Base-by-base conservation (phyloP, 2,888 invertebrate genomes). In the Cheilosia vernalis region DNA sequence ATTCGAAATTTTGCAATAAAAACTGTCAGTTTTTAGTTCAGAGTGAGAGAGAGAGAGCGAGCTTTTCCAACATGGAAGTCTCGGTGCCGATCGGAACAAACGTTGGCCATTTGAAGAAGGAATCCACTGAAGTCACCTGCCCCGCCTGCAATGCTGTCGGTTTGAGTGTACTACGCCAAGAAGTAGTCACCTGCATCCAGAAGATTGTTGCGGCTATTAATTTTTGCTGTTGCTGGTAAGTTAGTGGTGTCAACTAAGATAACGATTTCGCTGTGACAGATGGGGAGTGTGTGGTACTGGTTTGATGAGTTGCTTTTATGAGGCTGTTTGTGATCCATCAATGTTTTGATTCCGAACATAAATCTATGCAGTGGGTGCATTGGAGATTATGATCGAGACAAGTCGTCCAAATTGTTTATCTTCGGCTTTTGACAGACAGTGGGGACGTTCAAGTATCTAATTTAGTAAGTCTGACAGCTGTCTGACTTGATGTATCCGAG, bases 161-260 rank as follows among this genome's bases (percentile, higher is more conserved):
- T 4, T 42, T 88, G 87, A 91, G 90, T 66, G 84, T 88, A 19
- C 88, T 91, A 30, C 88, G 89, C 17, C 74, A 89, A 66, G 91
- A 91, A 79, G 86, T 88, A 1, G 90, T 90, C 6, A 91, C 90
- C 5, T 90, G 88, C 37, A 67, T 89, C 56, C 91, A 91, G 69
- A 89, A 85, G 78, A 49, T 89, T 30, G 80, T 88, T 51, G 89
- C 89, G 53, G 69, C 81, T 4, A 37, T 91, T 6, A 91, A 91
- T 73, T 88, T 87, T 72, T 87, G 89, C 60, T 85, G 90, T 17
- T 90, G 90, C 81, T 91, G 91, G 91, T 91, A 86, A 79, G 88
- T 87, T 1, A 44, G 44, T 44, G 15, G 15, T 44, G 44, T 42
- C n/a, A 17, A 44, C 17, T 44, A 17, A 17, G 7, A 1, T 42